These are phyloP conservation scores for Phaedon cochleariae DNA, from an alignment of 2,888 invertebrate species.

Conservation along the genomic window DNA sequence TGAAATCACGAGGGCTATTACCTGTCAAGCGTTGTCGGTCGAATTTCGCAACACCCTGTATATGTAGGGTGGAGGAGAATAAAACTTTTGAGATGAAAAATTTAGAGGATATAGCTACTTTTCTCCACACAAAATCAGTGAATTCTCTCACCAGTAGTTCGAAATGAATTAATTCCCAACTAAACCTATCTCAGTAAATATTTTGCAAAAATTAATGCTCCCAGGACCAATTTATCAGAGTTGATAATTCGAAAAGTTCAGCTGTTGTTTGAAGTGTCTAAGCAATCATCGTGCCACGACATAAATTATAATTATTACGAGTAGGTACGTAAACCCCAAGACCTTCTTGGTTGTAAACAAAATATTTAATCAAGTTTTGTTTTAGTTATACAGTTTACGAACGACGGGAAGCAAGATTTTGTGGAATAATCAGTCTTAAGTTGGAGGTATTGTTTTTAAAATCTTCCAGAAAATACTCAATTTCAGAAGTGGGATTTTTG, in stretches of 20 bases:
- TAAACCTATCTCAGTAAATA: too few species aligned
- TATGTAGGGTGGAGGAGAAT: too few species aligned
- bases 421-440: neutral
- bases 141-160: too few species aligned
- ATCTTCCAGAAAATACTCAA: neutral
- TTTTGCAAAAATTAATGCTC: too few species aligned
- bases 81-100: too few species aligned
- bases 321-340: constrained; percentile 19
- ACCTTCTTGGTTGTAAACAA: constrained; percentile 24
- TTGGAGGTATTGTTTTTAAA: neutral
- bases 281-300: constrained; percentile 34
- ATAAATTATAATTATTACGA: constrained; percentile 33
- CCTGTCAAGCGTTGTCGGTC: too few species aligned
- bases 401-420: neutral
- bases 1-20: too few species aligned
- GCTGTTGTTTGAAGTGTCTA: constrained; percentile 31
- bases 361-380: constrained; percentile 31
- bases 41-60: too few species aligned
- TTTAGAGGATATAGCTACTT: too few species aligned
- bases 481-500: too few species aligned
- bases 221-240: constrained; percentile 34
- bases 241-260: constrained; percentile 31
- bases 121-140: too few species aligned
- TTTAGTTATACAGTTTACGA: constrained; percentile 14
- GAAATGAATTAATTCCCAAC: too few species aligned